phyloP scores from a whole-genome alignment of 2,888 invertebrate species.

The Coenonympha arcania region DNA sequence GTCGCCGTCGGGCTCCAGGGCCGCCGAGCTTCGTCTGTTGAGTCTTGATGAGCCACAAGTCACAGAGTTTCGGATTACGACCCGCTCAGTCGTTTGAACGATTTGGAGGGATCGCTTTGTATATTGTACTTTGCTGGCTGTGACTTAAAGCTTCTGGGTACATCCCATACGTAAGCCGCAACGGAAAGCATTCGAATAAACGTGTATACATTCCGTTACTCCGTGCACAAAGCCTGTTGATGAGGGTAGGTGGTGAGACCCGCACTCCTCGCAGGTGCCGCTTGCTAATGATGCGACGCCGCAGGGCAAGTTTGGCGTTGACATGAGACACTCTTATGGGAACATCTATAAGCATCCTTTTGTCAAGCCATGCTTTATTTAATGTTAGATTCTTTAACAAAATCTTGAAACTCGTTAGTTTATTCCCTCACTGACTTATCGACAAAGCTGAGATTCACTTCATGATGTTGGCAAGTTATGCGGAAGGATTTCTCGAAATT shows the following conservation, averaged over 20 bases:
- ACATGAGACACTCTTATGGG: slow-evolving; percentile 43
- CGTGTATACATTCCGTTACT: slow-evolving; percentile 12
- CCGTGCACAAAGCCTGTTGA: slow-evolving; percentile 35
- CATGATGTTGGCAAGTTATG: too few relatives aligned
- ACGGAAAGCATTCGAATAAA: slow-evolving; percentile 21
- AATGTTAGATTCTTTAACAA: slow-evolving; percentile 11
- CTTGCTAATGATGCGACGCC: slow-evolving; percentile 50
- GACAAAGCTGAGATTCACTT: too few relatives aligned
- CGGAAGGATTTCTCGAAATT: too few relatives aligned
- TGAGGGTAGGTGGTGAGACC: slow-evolving; percentile 31
- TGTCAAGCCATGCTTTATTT: slow-evolving; percentile 30
- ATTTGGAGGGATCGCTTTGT: slow-evolving; percentile 26
- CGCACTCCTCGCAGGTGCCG: slow-evolving; percentile 43
- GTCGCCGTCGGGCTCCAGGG: slow-evolving; percentile 57
- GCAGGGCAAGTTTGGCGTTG: slow-evolving; percentile 40
- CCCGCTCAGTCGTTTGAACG: slow-evolving; percentile 36
- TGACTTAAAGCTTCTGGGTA: not conserved
- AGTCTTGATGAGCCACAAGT: slow-evolving; percentile 55
- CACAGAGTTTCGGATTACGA: slow-evolving; percentile 53
- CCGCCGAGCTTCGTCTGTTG: slow-evolving; percentile 45
- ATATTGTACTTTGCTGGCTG: slow-evolving; percentile 31
- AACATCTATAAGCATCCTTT: slow-evolving; percentile 40
- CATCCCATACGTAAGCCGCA: slow-evolving; percentile 14
- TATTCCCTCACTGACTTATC: too few relatives aligned
- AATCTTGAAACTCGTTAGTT: not conserved